Conservation (phyloP, 2,113 vertebrate genomes). For the Ardeotis arabs region DNA sequence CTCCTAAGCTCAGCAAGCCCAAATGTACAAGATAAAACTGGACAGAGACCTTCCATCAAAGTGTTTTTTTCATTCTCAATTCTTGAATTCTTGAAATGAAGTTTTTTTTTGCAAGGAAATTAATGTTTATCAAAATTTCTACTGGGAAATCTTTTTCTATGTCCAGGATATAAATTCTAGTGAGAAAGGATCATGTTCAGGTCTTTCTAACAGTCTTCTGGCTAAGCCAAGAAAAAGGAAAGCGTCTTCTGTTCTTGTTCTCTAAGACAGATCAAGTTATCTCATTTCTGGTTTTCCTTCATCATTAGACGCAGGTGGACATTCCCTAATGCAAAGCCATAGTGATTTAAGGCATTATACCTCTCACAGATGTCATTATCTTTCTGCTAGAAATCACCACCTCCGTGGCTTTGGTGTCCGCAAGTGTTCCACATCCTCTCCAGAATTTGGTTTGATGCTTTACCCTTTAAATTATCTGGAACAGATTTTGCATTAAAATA, state of each 20-base stretch:
- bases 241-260: neutral
- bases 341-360: neutral
- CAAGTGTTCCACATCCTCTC: neutral
- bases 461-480: neutral
- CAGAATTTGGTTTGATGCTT: neutral
- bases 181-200: neutral
- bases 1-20: neutral
- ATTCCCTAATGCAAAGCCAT: neutral
- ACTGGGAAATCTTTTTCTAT: neutral
- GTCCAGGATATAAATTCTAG: neutral
- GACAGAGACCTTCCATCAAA: neutral
- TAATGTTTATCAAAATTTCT: neutral
- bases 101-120: neutral
- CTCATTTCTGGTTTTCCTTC: neutral
- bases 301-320: accelerated
- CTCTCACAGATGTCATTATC: neutral
- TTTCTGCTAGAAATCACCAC: neutral
- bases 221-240: neutral
- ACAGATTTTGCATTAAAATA: neutral
- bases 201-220: neutral
- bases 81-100: neutral
- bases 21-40: neutral
- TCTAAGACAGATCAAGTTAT: neutral
- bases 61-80: neutral
- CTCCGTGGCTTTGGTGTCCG: neutral